These are phyloP conservation scores for Motacilla tschutschensis DNA, from an alignment of 2,113 vertebrate genomes.

Conservation along the genomic window DNA sequence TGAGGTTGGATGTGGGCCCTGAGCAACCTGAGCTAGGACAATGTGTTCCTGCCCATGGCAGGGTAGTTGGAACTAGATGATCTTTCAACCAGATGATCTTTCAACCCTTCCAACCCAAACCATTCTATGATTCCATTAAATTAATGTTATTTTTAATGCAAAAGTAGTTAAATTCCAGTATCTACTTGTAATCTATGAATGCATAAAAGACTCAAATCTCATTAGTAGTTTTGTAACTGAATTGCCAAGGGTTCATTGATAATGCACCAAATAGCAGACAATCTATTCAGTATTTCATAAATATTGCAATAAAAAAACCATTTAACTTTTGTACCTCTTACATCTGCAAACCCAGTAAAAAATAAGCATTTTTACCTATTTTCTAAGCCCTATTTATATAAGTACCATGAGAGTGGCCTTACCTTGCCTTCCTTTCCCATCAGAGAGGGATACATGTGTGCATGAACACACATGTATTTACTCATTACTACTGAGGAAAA, in stretches of 20 bases:
- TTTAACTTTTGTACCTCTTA: background rate
- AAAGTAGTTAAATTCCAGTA: background rate
- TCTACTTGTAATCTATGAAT: background rate
- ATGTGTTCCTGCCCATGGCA: background rate
- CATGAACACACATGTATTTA: background rate
- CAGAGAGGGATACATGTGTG: background rate
- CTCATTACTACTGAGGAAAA: background rate
- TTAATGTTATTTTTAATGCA: background rate
- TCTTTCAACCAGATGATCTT: background rate
- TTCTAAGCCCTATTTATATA: background rate
- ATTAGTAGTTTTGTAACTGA: background rate
- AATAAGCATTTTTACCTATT: background rate
- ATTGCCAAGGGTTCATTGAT: background rate
- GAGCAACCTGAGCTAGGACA: too few relatives aligned
- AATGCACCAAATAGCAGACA: background rate
- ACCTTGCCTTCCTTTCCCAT: background rate
- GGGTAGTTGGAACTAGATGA: background rate
- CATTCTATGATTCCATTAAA: background rate
- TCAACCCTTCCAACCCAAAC: background rate
- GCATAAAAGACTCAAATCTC: background rate
- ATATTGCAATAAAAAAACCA: background rate
- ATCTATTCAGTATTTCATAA: background rate
- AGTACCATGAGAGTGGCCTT: fast-evolving
- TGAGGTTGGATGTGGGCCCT: background rate
- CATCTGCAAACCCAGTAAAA: background rate